Evolutionary conservation across 2,113 vertebrate genomes (phyloP).

Genomic region (Porphyrio hochstetteri): DNA sequence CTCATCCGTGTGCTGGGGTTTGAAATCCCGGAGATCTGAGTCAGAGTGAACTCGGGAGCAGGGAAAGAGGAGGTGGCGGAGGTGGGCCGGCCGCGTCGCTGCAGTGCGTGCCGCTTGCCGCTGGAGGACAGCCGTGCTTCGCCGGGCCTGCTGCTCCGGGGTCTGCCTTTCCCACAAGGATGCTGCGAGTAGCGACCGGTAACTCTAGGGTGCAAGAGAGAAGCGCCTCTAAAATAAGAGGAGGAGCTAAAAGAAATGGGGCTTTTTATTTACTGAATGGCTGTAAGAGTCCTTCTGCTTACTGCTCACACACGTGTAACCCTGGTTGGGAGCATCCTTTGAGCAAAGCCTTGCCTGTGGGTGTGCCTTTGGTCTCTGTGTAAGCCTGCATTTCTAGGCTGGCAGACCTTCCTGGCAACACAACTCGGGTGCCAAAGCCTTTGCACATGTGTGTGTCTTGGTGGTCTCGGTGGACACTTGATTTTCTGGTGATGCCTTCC

Average conservation of each 20-base stretch:
- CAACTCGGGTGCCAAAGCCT: rapidly evolving
- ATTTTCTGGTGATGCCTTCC: background rate
- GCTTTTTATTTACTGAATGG: background rate
- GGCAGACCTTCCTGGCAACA: rapidly evolving
- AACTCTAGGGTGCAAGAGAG: too few species aligned
- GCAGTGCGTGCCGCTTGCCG: background rate
- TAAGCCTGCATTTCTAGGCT: background rate
- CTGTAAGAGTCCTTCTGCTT: background rate
- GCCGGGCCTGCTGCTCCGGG: background rate
- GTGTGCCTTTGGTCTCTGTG: background rate
- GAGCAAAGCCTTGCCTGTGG: background rate
- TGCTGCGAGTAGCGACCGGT: rapidly evolving
- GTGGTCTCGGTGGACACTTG: background rate
- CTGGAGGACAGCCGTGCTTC: background rate
- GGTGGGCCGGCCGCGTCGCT: rapidly evolving
- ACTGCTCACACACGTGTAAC: background rate
- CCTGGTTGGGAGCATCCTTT: background rate
- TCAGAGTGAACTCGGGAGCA: background rate
- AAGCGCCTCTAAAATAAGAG: background rate
- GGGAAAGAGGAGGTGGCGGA: background rate
- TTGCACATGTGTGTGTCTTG: too few species aligned
- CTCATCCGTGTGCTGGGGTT: background rate
- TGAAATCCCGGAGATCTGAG: background rate
- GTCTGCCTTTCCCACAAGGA: background rate
- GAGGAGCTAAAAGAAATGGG: background rate